These are phyloP conservation scores for Triops longicaudatus DNA, from an alignment of 1,140 invertebrate species.

Conservation along the genomic window DNA sequence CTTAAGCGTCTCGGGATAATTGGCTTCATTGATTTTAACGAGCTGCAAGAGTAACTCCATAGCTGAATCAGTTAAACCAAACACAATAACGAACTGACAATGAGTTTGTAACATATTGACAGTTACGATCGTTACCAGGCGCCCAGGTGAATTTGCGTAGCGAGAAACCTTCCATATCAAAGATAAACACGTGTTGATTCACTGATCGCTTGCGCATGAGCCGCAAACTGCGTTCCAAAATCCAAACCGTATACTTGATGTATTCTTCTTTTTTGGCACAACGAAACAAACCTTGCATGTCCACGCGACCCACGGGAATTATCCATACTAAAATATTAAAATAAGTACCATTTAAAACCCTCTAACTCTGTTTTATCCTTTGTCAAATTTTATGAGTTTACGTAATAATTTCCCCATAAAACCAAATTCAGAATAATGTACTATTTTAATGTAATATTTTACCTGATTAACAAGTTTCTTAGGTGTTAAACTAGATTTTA, in stretches of 20 bases:
- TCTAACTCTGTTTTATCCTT: no score
- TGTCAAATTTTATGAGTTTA: no score
- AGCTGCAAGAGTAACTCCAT: constrained; percentile 35
- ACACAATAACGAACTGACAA: no score
- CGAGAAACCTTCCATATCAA: constrained; percentile 78
- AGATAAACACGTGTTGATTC: constrained; percentile 57
- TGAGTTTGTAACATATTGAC: no score
- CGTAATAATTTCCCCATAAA: no score
- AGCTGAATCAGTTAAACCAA: constrained; percentile 16
- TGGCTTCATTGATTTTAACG: constrained; percentile 41
- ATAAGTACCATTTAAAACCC: no score
- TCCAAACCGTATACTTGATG: constrained; percentile 54
- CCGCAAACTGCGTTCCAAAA: constrained; percentile 44
- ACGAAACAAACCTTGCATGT: constrained; percentile 70
- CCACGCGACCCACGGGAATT: constrained; percentile 35
- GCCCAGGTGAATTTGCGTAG: constrained; percentile 73
- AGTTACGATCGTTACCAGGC: constrained; percentile 63
- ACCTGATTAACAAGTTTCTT: no score
- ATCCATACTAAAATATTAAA: constrained; percentile 26
- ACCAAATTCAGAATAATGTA: no score
- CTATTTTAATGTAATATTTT: no score
- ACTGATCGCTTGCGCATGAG: constrained; percentile 50
- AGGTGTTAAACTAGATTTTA: no score
- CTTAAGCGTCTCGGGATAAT: constrained; percentile 39
- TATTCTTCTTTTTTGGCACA: constrained; percentile 61